Evolutionary conservation across 2,113 vertebrate genomes (phyloP).

Genomic region (Cisticola juncidis): DNA sequence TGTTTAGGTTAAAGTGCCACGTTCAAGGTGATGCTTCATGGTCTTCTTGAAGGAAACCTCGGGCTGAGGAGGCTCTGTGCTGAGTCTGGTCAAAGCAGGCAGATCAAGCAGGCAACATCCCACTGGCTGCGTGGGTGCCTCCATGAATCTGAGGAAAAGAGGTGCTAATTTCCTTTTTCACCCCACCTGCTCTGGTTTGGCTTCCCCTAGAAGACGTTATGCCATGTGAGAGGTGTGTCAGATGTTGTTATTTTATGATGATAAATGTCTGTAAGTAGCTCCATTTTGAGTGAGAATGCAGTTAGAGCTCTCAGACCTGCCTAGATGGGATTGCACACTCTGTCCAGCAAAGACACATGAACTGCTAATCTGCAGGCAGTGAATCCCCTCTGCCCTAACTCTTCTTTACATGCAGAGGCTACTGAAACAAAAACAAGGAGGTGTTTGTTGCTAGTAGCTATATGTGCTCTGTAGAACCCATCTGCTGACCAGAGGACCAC

Average conservation of each 20-base stretch:
- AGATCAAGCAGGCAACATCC: neutral
- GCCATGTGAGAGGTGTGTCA: neutral
- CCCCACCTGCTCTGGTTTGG: neutral
- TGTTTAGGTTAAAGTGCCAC: neutral
- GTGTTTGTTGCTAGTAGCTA: constrained; percentile 32
- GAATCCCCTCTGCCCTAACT: neutral
- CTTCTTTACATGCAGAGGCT: neutral
- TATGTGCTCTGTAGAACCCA: constrained; percentile 26
- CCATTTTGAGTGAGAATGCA: neutral
- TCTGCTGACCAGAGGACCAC: constrained; percentile 61
- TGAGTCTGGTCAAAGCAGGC: neutral
- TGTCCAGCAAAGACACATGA: neutral
- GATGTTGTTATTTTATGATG: neutral
- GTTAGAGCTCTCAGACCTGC: neutral
- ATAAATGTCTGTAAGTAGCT: neutral
- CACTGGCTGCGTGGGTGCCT: neutral
- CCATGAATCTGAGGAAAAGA: neutral
- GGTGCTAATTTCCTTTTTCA: neutral
- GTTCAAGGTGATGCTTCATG: neutral
- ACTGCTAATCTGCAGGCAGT: neutral
- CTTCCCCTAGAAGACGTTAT: neutral
- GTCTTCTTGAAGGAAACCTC: neutral
- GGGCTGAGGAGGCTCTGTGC: neutral
- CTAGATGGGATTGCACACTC: neutral
- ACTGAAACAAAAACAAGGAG: constrained; percentile 4